Conservation (phyloP, 1,140 invertebrate genomes). For the Pseudomyrmex concolor region DNA sequence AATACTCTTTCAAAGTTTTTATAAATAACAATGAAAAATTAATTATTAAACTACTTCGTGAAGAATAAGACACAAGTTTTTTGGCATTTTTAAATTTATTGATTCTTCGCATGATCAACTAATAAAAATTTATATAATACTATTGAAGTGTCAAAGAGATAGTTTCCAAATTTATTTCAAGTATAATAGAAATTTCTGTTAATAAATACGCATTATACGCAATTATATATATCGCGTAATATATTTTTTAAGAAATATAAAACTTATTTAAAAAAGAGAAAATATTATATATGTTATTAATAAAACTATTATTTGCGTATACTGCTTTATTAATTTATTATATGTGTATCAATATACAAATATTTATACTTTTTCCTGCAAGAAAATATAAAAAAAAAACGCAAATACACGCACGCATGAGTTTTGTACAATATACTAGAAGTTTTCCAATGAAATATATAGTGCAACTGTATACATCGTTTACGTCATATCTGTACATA, state of each 20-base stretch:
- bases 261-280: constrained; percentile 36
- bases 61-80: constrained; percentile 18
- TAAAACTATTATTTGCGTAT: constrained; percentile 57
- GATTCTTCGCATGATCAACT: neutral
- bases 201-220: constrained; percentile 6
- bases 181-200: constrained; percentile 23
- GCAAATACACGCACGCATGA: neutral
- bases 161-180: constrained; percentile 29
- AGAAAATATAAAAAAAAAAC: constrained; percentile 8
- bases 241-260: constrained; percentile 44
- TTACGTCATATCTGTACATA: constrained; percentile 11
- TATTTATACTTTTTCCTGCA: constrained; percentile 8
- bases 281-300: constrained; percentile 52
- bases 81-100: neutral
- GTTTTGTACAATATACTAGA: constrained; percentile 1
- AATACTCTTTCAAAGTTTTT: constrained; percentile 44
- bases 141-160: constrained; percentile 29
- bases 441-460: neutral
- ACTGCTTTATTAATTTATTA: constrained; percentile 59
- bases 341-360: constrained; percentile 45
- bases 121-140: neutral
- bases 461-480: constrained; percentile 4
- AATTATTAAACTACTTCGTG: neutral
- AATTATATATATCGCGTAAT: constrained; percentile 19
- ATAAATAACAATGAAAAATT: constrained; percentile 32